These are phyloP conservation scores for Hycleus phaleratus DNA, from an alignment of 1,140 invertebrate species.

Conservation along the genomic window DNA sequence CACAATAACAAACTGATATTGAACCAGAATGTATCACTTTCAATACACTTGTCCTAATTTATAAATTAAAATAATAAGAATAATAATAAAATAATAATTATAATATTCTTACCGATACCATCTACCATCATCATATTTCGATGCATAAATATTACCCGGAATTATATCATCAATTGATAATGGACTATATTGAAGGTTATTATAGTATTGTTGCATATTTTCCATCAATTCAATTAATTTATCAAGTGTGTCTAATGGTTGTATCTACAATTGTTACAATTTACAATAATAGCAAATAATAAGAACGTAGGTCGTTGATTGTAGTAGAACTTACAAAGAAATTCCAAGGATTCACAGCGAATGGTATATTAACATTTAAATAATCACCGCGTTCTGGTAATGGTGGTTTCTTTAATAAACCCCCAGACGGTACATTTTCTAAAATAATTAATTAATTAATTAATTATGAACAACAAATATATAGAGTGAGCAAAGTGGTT, in stretches of 20 bases:
- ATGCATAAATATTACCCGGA: conserved; percentile 37
- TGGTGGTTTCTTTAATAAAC: conserved; percentile 22
- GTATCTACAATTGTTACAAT: conserved; percentile 19
- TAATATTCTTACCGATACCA: conserved; percentile 33
- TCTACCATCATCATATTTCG: conserved; percentile 32
- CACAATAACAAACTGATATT: conserved; percentile 48
- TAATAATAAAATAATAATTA: neutral
- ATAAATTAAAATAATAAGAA: neutral
- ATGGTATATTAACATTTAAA: conserved; percentile 33
- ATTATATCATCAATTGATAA: conserved; percentile 30
- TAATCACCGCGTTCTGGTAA: conserved; percentile 22
- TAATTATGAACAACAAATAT: too few species aligned
- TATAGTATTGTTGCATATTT: conserved; percentile 30
- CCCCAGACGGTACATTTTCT: conserved; percentile 32
- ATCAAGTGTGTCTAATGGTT: conserved; percentile 26
- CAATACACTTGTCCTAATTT: conserved; percentile 40
- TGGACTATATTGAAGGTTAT: conserved; percentile 21
- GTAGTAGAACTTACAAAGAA: conserved; percentile 29
- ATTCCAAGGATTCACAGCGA: conserved; percentile 39
- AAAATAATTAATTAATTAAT: neutral
- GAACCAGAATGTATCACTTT: conserved; percentile 41
- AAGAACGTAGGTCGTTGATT: neutral
- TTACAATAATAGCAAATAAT: neutral
- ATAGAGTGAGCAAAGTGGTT: too few species aligned
- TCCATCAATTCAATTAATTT: conserved; percentile 31